phyloP scores from a whole-genome alignment of 1,140 invertebrate genomes.

The Hylaeus volcanicus region DNA sequence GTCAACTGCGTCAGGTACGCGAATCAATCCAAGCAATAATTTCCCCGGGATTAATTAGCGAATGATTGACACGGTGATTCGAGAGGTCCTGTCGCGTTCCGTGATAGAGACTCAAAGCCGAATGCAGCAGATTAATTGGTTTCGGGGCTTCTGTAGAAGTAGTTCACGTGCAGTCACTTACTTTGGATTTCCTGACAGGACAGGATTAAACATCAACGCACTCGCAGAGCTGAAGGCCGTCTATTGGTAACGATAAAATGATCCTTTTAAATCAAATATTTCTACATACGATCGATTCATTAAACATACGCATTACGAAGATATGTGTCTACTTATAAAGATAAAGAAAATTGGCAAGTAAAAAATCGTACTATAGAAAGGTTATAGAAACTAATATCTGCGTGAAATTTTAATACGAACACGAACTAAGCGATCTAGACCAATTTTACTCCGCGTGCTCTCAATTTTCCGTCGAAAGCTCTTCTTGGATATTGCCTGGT shows the following conservation, averaged over 20 bases:
- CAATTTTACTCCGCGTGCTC: background rate
- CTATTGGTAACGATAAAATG: background rate
- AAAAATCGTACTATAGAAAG: too few relatives aligned
- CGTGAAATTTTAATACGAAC: background rate
- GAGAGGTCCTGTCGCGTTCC: constrained; percentile 44
- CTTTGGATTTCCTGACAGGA: constrained; percentile 54
- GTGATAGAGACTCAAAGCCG: constrained; percentile 48
- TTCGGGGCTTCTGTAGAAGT: constrained; percentile 55
- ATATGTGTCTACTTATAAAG: too few relatives aligned
- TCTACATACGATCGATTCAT: background rate
- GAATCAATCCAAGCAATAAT: constrained; percentile 65
- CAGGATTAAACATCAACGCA: constrained; percentile 7
- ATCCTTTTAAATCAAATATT: background rate
- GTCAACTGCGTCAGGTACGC: constrained; percentile 51
- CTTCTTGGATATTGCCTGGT: background rate
- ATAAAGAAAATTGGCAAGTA: too few relatives aligned
- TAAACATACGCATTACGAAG: too few relatives aligned
- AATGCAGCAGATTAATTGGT: constrained; percentile 63
- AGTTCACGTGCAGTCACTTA: constrained; percentile 45
- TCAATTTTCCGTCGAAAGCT: background rate
- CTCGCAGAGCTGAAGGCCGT: background rate
- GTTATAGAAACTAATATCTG: too few relatives aligned
- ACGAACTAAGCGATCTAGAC: background rate
- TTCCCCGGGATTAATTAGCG: constrained; percentile 62
- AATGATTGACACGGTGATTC: constrained; percentile 64